Percentiles rank a stretch among this genome's conserved stretches.
Evolutionary conservation across 2,113 vertebrate genomes (phyloP).

Genomic region (Dicrurus megarhynchus): DNA sequence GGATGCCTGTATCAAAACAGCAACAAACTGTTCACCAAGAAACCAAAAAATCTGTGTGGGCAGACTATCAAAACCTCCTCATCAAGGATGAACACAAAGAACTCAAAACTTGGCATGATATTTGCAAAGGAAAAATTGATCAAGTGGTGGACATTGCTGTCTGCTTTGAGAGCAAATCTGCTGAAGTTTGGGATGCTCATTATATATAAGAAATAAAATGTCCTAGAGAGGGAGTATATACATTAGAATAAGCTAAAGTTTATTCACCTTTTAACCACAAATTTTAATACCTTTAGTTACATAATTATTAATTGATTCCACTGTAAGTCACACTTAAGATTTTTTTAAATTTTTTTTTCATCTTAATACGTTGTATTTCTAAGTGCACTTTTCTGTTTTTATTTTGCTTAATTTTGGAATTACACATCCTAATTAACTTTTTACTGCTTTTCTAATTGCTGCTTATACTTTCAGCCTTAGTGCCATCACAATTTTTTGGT

Average conservation of each 20-base stretch:
- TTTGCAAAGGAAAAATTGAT: background rate
- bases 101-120: background rate
- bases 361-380: background rate
- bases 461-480: background rate
- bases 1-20: background rate
- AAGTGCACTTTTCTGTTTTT: background rate
- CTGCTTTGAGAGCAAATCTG: background rate
- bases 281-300: background rate
- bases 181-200: background rate
- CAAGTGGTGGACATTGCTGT: background rate
- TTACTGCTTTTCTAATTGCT: background rate
- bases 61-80: background rate
- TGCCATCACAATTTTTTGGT: background rate
- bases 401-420: background rate
- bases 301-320: background rate
- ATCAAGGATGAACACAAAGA: background rate
- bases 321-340: background rate
- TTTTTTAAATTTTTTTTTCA: background rate
- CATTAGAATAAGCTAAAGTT: background rate
- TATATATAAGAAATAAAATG: background rate
- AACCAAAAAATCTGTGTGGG: background rate
- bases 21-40: background rate
- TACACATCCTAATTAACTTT: background rate
- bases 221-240: background rate
- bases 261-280: background rate